phyloP scores from a whole-genome alignment of 1,140 invertebrate species.

The Polypedilum pembai region DNA sequence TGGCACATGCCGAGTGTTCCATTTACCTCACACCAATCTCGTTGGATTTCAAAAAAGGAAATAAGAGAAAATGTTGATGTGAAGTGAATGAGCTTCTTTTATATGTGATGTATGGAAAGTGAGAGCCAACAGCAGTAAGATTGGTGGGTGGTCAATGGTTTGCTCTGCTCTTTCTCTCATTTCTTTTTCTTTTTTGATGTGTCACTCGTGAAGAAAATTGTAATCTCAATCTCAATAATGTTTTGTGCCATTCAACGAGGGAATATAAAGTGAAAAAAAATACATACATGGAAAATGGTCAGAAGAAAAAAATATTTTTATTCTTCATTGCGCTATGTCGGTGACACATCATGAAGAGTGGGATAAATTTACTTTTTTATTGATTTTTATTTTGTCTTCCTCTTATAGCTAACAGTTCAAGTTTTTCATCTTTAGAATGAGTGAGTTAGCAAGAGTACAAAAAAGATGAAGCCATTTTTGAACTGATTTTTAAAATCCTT shows the following conservation, averaged over 20 bases:
- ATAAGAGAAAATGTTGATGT: not conserved
- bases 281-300: constrained; percentile 7
- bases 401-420: too few species aligned
- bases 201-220: constrained; percentile 26
- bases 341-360: not conserved
- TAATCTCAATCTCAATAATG: constrained; percentile 23
- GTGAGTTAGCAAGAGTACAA: too few species aligned
- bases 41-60: not conserved
- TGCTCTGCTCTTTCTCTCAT: not conserved
- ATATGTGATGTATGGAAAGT: not conserved
- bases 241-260: not conserved
- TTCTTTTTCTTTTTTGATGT: constrained; percentile 16
- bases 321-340: not conserved
- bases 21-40: constrained; percentile 2
- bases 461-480: too few species aligned
- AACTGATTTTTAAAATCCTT: too few species aligned
- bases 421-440: too few species aligned
- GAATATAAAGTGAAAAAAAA: not conserved
- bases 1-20: constrained; percentile 13
- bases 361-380: too few species aligned
- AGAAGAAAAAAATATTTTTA: not conserved
- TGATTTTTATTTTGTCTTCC: too few species aligned
- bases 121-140: not conserved
- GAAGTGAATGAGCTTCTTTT: constrained; percentile 9
- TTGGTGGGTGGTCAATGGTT: not conserved